These are phyloP conservation scores for Protodeltote pygarga DNA, from an alignment of 2,888 invertebrate species.

Conservation along the genomic window DNA sequence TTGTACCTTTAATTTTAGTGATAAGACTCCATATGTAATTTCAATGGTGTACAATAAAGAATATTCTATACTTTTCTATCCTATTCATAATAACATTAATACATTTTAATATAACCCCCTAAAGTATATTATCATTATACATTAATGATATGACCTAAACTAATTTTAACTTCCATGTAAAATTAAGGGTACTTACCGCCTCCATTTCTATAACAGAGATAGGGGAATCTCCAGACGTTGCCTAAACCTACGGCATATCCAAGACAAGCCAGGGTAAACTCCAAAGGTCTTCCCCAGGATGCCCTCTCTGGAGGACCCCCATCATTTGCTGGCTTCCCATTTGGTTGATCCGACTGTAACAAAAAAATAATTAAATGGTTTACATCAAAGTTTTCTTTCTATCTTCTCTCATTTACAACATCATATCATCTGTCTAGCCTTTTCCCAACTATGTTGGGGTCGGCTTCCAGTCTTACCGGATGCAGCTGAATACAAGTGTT, in stretches of 20 bases:
- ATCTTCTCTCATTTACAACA: too few species aligned
- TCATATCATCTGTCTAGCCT: too few species aligned
- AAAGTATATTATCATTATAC: too few species aligned
- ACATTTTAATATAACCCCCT: too few species aligned
- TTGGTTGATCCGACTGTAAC: conserved; percentile 57
- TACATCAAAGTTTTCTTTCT: background rate
- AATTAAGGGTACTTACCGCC: conserved; percentile 86
- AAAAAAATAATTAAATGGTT: conserved; percentile 17
- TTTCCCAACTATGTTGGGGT: too few species aligned
- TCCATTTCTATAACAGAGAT: conserved; percentile 92
- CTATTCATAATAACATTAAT: too few species aligned
- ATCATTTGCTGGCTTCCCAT: conserved; percentile 50
- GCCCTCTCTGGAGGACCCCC: conserved; percentile 71
- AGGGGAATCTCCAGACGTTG: conserved; percentile 94
- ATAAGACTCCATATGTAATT: too few species aligned
- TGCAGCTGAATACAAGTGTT: too few species aligned
- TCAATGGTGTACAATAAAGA: too few species aligned
- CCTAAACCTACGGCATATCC: conserved; percentile 93
- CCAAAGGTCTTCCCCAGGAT: conserved; percentile 88
- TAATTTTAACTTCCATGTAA: background rate
- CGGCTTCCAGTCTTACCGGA: too few species aligned
- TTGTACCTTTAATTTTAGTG: too few species aligned
- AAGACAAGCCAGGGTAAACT: conserved; percentile 92
- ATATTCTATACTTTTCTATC: too few species aligned
- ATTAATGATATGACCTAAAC: background rate